These are phyloP conservation scores for Medauroidea extradentata DNA, from an alignment of 1,140 invertebrate species.

Conservation along the genomic window DNA sequence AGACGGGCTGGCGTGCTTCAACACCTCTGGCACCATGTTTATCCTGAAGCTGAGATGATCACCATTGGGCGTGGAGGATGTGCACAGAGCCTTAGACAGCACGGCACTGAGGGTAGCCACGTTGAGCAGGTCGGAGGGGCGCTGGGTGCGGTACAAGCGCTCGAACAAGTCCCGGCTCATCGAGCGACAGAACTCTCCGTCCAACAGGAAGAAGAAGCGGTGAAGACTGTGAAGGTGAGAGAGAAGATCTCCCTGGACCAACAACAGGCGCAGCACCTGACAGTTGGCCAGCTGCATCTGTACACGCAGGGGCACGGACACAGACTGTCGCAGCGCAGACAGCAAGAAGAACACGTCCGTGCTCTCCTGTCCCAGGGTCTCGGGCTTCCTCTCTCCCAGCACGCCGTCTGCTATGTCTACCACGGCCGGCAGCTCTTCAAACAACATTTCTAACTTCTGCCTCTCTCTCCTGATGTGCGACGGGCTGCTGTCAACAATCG, in stretches of 20 bases:
- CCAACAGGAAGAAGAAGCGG: constrained; percentile 69
- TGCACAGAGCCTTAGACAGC: constrained; percentile 56
- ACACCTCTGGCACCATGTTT: constrained; percentile 48
- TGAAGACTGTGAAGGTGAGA: constrained; percentile 64
- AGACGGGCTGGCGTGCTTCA: constrained; percentile 57
- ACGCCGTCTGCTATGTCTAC: neutral
- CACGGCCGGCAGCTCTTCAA: neutral
- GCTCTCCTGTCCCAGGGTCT: neutral
- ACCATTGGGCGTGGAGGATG: constrained; percentile 39
- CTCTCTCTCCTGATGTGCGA: too few relatives aligned
- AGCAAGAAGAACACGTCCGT: constrained; percentile 4
- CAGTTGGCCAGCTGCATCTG: constrained; percentile 44
- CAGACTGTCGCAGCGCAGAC: constrained; percentile 1
- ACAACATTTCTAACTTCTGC: too few relatives aligned
- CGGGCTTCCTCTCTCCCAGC: neutral
- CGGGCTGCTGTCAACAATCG: too few relatives aligned
- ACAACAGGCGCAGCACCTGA: constrained; percentile 63
- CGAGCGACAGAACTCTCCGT: constrained; percentile 67
- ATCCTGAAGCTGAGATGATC: constrained; percentile 37
- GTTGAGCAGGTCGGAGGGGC: constrained; percentile 63
- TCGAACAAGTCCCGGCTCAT: constrained; percentile 61
- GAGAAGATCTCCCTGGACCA: constrained; percentile 60
- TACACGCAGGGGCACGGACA: constrained; percentile 1
- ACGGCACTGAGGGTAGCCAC: constrained; percentile 60
- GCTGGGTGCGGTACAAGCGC: constrained; percentile 54